Evolutionary conservation across 2,113 vertebrate species (phyloP), one percentile per base, ranked within the genome.

Genomic region (Oenanthe melanoleuca): DNA sequence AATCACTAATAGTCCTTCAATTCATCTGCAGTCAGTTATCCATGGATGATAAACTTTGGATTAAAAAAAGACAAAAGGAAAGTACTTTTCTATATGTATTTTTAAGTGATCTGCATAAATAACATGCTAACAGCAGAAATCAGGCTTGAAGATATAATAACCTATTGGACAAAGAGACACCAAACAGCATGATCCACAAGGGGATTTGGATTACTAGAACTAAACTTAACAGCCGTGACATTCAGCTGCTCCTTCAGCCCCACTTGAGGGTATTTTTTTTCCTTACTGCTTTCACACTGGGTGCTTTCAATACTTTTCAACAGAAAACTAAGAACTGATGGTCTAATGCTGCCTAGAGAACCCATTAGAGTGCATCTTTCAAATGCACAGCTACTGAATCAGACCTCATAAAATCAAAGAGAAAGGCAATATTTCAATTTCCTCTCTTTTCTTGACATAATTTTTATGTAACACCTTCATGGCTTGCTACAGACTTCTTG

Each of bases 201-300:
- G 34, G 7, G 7, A 37, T 31, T 22, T 40, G 40, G 22, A 50
- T 81, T 84, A 40, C 37, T 67, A 44, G n/a, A 89, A 25, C 7
- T 25, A 11, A 24, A 18, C 3, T 60, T 69, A 31, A 5, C 23
- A 74, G 4, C 14, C 0, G 0, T 55, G 33, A 31, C 55, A 73
- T 74, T 78, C 12, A 66, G 12, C 13, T 55, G 23, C 25, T 65
- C 15, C 24, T 92, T 67, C 63, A 73, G n/a, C 13, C 34, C 11
- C 52, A 57, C 17, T 13, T 33, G 52, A 59, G 26, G 18, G 52
- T 19, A 45, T 4, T 55, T 14, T 45, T 55, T 80, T 81, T 69
- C n/a, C 8, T 9, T 22, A 37, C 14, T 67, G 34, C 11, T 79
- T 89, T 85, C 65, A 71, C 57, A 66, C 14, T 45, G 22, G 15